Evolutionary conservation across 2,797 vertebrate genomes (phyloP), one percentile per base, ranked within the genome.

Genomic region (Xenentodon cancila): DNA sequence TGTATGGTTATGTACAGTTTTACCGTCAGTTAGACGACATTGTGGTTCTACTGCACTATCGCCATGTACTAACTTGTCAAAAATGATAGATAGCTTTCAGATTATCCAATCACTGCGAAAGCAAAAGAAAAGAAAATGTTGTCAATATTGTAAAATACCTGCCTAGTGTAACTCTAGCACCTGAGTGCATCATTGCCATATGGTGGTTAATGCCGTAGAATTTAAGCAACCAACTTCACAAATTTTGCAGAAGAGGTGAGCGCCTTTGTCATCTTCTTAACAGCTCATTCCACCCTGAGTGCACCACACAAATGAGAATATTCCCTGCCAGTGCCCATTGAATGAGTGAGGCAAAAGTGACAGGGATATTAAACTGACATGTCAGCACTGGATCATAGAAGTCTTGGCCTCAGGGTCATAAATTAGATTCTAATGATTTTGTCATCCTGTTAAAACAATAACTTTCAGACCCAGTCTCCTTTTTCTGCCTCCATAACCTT

Each of bases 361-460:
- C 79, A 73, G 73, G 69, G 77, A 87, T 87, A 90, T 89, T 90
- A 90, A 80, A 79, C 58, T 63, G 77, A 86, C 68, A 78, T 64
- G 81, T 77, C 80, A 80, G 64, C 76, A 77, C 69, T 87, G 82
- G 78, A 87, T 94, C 90, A 92, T 53, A 75, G 82, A 85, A 74
- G 79, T 91, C 75, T 88, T 75, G 87, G 88, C 84, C 87, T 73
- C 44, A 76, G 86, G 93, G 92, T 88, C 88, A 94, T 95, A 94
- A 90, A 94, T 95, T 95, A 81, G 85, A 90, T 89, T 91, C 90
- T 95, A 95, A 95, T 94, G 90, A 95, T 95, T 96, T 95, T 95
- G 91, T 95, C 94, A 92, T 91, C 88, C 91, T 89, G 84, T 91
- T 91, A 91, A 95, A 93, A 92, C 91, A 91, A 91, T 92, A 90